Percentiles rank a stretch among this genome's conserved stretches.
These are phyloP conservation scores for Enteromius radiatus DNA, from an alignment of 2,797 vertebrate genomes.

Conservation along the genomic window DNA sequence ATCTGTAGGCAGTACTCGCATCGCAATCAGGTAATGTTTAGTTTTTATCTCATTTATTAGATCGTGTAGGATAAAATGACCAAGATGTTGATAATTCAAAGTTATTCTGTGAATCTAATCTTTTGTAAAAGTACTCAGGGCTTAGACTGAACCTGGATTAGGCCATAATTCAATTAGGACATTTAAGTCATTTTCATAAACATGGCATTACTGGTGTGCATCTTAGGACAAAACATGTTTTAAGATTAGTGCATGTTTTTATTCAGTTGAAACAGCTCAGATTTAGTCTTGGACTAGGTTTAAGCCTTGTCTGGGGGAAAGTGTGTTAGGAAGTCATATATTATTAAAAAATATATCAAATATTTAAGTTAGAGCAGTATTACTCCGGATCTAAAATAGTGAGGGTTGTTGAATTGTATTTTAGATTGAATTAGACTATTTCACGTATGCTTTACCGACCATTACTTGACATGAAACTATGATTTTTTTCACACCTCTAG, in stretches of 20 bases:
- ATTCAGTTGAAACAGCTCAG: too few species aligned
- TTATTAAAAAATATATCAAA: too few species aligned
- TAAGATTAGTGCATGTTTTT: too few species aligned
- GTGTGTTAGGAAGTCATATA: not conserved
- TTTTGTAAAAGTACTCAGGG: not conserved
- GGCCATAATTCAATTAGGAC: not conserved
- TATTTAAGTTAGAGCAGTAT: not conserved
- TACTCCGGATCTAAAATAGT: not conserved
- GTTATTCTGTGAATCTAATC: not conserved
- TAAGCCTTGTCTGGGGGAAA: too few species aligned
- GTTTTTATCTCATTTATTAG: not conserved
- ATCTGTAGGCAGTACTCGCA: not conserved
- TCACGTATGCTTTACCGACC: not conserved
- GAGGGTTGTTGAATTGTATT: not conserved
- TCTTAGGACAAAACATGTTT: too few species aligned
- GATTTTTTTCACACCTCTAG: conserved; percentile 57
- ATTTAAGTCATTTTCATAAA: too few species aligned
- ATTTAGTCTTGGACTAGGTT: too few species aligned
- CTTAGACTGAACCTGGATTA: too few species aligned
- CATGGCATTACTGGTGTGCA: too few species aligned
- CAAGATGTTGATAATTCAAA: too few species aligned
- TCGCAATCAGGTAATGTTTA: not conserved
- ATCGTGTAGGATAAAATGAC: not conserved
- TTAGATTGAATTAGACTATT: not conserved
- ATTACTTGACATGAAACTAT: not conserved